These are phyloP conservation scores for Globicephala melas DNA, from an alignment of 2,113 vertebrate genomes.

Conservation along the genomic window DNA sequence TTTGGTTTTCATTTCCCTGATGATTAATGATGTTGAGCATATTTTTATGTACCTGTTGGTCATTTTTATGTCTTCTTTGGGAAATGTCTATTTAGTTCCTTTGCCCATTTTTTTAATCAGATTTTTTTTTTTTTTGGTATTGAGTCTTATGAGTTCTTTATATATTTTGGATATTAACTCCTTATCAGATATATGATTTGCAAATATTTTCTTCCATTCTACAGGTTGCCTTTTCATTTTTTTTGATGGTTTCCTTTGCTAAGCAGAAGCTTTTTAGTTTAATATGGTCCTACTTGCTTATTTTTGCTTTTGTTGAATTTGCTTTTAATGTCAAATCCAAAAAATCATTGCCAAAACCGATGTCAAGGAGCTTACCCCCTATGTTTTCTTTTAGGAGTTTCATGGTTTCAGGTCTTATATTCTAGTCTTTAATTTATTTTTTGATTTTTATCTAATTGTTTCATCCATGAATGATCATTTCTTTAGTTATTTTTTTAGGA, in stretches of 20 bases:
- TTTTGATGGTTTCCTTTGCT: not conserved
- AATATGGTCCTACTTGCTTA: not conserved
- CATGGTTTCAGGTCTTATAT: not conserved
- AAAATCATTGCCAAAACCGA: not conserved
- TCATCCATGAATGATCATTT: not conserved
- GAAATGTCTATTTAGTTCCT: not conserved
- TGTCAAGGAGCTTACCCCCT: not conserved
- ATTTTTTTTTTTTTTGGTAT: not conserved
- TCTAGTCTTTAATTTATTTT: not conserved
- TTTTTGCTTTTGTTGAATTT: conserved; percentile 7
- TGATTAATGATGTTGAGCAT: not conserved
- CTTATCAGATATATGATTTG: not conserved
- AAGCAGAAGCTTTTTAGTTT: not conserved
- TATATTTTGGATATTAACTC: not conserved
- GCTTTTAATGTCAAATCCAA: not conserved
- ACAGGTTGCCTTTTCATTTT: not conserved
- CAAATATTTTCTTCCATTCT: not conserved
- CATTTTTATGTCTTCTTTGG: not conserved
- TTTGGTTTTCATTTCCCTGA: not conserved
- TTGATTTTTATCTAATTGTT: not conserved
- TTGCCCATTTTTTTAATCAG: not conserved
- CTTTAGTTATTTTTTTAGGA: not conserved
- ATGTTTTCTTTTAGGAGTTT: not conserved
- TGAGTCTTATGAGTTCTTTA: not conserved
- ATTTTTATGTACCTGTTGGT: not conserved